These are phyloP conservation scores for Limnephilus marmoratus DNA, from an alignment of 2,888 invertebrate species.

Conservation along the genomic window DNA sequence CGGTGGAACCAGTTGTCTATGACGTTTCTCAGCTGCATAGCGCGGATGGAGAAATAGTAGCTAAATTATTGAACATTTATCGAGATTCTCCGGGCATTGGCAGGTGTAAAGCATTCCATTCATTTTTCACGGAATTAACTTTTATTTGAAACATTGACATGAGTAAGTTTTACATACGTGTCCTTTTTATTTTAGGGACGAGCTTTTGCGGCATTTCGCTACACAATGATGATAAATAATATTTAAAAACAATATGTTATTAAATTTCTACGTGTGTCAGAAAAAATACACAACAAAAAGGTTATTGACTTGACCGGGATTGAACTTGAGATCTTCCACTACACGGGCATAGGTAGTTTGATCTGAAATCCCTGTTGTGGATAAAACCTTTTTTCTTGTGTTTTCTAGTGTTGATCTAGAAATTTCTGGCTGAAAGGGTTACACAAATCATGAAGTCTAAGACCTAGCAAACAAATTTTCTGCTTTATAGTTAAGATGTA, in stretches of 20 bases:
- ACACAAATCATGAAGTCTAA: too few relatives aligned
- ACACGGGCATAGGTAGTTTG: too few relatives aligned
- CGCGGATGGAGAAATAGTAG: neutral
- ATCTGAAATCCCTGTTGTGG: neutral
- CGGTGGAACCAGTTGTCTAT: constrained; percentile 31
- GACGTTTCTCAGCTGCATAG: constrained; percentile 42
- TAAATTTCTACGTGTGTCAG: too few relatives aligned
- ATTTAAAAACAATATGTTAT: too few relatives aligned
- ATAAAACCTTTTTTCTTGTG: constrained; percentile 5
- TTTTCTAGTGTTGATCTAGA: neutral
- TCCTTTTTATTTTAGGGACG: too few relatives aligned
- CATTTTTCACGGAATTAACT: neutral
- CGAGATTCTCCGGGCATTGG: neutral
- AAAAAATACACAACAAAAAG: too few relatives aligned
- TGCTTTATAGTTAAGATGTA: too few relatives aligned
- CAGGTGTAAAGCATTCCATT: neutral
- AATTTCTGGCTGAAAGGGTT: neutral
- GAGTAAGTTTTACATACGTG: neutral
- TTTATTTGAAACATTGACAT: neutral
- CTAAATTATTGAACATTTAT: neutral
- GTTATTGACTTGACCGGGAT: too few relatives aligned
- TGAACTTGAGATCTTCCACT: too few relatives aligned
- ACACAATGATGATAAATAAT: too few relatives aligned
- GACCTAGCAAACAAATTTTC: too few relatives aligned
- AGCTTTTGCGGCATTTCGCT: too few relatives aligned